These are phyloP conservation scores for Arctia plantaginis DNA, from an alignment of 2,888 invertebrate species.

Conservation along the genomic window DNA sequence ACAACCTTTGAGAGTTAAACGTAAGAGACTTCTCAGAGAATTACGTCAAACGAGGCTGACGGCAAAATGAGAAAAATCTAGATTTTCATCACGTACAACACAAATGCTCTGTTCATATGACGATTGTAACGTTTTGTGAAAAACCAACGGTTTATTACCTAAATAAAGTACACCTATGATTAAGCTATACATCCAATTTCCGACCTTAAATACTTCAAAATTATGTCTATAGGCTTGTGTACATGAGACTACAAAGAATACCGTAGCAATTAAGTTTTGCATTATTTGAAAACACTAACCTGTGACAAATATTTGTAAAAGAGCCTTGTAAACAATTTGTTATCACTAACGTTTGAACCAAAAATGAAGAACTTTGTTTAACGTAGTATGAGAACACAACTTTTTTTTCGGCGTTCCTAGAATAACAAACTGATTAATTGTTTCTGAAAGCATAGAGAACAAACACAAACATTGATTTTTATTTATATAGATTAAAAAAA, in stretches of 20 bases:
- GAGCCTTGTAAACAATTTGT: neutral
- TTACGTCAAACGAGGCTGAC: slow-evolving; percentile 44
- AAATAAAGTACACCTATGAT: slow-evolving; percentile 20
- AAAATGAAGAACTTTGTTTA: no score
- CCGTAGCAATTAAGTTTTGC: neutral
- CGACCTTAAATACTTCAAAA: neutral
- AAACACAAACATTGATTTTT: no score
- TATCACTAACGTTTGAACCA: no score
- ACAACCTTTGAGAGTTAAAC: slow-evolving; percentile 38
- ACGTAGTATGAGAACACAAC: no score
- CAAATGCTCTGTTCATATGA: slow-evolving; percentile 46
- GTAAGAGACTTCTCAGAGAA: slow-evolving; percentile 30
- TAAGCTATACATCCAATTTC: slow-evolving; percentile 25
- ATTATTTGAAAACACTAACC: neutral
- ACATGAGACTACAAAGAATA: neutral
- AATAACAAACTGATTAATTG: neutral
- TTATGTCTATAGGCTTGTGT: neutral
- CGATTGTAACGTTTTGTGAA: slow-evolving; percentile 32
- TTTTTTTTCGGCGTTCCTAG: neutral
- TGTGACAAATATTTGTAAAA: neutral
- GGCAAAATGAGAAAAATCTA: slow-evolving; percentile 60
- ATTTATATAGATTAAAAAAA: no score
- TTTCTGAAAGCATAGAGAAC: neutral
- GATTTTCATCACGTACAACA: slow-evolving; percentile 58
- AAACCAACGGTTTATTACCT: slow-evolving; percentile 19